phyloP scores from a whole-genome alignment of 2,888 invertebrate species.

The Synergus japonicus region DNA sequence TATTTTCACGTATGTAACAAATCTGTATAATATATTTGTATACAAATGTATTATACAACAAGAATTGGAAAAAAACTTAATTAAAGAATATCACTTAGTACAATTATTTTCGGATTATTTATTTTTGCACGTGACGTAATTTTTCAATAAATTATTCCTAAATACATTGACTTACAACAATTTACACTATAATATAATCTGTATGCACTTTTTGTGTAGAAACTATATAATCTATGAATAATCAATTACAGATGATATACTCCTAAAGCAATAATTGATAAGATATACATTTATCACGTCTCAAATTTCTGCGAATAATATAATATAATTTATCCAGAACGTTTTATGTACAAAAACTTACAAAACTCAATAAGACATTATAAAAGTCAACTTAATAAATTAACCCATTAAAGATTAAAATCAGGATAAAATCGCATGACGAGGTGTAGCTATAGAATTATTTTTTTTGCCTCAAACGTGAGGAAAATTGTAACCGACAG shows the following conservation, averaged over 20 bases:
- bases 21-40: too few relatives aligned
- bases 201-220: constrained; percentile 11
- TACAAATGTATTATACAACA: background rate
- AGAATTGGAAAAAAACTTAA: background rate
- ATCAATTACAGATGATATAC: constrained; percentile 31
- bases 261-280: constrained; percentile 34
- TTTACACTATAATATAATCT: constrained; percentile 36
- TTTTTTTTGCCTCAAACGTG: constrained; percentile 15
- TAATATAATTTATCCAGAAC: constrained; percentile 28
- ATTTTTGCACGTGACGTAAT: constrained; percentile 53
- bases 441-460: background rate
- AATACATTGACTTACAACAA: constrained; percentile 49
- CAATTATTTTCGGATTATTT: constrained; percentile 43
- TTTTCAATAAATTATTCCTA: constrained; percentile 58
- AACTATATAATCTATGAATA: constrained; percentile 36
- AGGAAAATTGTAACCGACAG: constrained; percentile 19
- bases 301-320: constrained; percentile 24
- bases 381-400: constrained; percentile 8
- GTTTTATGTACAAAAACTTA: constrained; percentile 40
- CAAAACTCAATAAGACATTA: constrained; percentile 37
- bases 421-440: constrained; percentile 1
- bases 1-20: too few relatives aligned
- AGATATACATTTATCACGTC: constrained; percentile 36
- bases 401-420: constrained; percentile 5
- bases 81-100: background rate